phyloP scores from a whole-genome alignment of 53 echinoderm and acorn worm species.

The Hippasteria phrygiana region DNA sequence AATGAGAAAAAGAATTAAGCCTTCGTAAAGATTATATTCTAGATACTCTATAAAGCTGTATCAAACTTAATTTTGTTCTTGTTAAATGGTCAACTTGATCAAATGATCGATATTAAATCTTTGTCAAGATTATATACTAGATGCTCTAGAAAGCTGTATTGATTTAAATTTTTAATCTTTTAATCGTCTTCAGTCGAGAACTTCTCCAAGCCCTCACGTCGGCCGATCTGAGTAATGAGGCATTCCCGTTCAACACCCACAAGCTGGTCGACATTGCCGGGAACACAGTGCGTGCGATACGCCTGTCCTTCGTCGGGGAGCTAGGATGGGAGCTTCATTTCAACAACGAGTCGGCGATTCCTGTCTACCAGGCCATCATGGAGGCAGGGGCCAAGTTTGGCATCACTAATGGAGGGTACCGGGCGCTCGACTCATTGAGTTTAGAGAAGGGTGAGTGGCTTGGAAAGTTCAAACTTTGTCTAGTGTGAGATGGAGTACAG shows the following conservation, averaged over 20 bases:
- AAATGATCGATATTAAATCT: no score
- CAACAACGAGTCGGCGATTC: conserved; percentile 72
- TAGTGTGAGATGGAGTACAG: neutral
- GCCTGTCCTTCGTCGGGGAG: conserved; percentile 96
- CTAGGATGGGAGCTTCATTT: conserved; percentile 97
- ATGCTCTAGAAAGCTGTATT: neutral
- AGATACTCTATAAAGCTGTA: no score
- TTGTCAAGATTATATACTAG: no score
- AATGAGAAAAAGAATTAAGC: no score
- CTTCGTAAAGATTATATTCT: no score
- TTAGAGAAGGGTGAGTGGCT: conserved; percentile 90
- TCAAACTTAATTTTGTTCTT: no score
- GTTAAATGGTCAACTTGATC: no score
- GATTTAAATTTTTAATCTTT: neutral
- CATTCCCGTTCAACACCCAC: conserved; percentile 87
- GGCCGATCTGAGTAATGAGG: conserved; percentile 90
- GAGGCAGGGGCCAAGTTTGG: conserved; percentile 83
- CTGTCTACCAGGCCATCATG: conserved; percentile 91
- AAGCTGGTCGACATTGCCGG: conserved; percentile 81
- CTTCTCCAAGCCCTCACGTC: conserved; percentile 79
- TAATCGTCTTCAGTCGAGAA: conserved; percentile 72
- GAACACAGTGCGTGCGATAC: conserved; percentile 80
- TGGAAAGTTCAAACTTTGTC: neutral
- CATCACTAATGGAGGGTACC: conserved; percentile 88
- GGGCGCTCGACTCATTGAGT: conserved; percentile 95